Conservation (phyloP, 2,797 vertebrate species). For the Macrochelys suwanniensis region DNA sequence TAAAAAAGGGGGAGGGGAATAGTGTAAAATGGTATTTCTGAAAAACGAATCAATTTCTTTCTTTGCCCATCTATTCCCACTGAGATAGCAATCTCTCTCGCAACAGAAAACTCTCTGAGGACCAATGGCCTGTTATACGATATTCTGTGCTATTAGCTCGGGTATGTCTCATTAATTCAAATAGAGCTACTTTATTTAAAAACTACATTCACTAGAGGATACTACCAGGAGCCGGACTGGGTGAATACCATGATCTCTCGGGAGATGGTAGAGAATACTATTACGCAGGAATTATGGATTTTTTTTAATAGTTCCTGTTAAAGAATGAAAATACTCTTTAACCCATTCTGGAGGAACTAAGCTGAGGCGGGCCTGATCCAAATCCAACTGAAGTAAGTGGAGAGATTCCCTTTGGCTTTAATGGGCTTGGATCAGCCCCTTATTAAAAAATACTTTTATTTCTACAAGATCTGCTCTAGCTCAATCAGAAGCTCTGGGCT, state of each 20-base stretch:
- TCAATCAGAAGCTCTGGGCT: background rate
- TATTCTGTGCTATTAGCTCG: background rate
- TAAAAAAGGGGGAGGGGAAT: background rate
- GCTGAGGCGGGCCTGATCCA: background rate
- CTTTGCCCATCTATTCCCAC: background rate
- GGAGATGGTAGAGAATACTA: background rate
- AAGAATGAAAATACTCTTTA: background rate
- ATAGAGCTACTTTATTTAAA: background rate
- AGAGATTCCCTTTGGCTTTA: background rate
- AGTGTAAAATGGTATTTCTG: background rate
- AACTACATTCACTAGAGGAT: background rate
- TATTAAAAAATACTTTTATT: constrained; percentile 1
- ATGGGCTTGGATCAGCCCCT: background rate
- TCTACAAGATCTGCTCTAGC: background rate
- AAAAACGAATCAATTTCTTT: background rate
- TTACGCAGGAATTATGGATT: background rate
- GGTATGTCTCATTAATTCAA: background rate
- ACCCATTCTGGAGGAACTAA: background rate
- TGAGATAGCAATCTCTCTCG: background rate
- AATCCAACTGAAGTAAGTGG: background rate
- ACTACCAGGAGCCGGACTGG: background rate
- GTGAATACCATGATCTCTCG: background rate
- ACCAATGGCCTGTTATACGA: rapidly evolving
- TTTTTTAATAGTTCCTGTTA: background rate
- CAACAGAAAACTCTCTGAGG: background rate